Conservation (phyloP, 2,797 vertebrate species). For the Artibeus lituratus region DNA sequence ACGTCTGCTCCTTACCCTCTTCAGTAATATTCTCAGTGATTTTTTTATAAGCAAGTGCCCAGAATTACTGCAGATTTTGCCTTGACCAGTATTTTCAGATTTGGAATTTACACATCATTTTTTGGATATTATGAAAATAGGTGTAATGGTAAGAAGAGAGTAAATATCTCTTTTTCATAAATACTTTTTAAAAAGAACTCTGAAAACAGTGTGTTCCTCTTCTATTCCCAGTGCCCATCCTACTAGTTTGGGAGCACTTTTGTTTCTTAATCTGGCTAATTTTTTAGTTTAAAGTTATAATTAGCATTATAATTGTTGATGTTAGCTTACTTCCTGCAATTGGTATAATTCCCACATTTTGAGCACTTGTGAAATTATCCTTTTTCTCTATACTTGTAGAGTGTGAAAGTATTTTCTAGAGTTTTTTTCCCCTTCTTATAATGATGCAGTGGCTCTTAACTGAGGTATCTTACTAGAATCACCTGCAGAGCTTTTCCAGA, state of each 20-base stretch:
- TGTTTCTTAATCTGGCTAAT: constrained; percentile 16
- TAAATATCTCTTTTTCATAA: constrained; percentile 34
- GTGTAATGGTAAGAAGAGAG: not conserved
- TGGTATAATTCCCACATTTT: not conserved
- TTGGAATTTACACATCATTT: constrained; percentile 4
- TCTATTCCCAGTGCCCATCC: not conserved
- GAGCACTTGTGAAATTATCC: not conserved
- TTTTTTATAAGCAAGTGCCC: constrained; percentile 18
- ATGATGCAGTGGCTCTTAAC: not conserved
- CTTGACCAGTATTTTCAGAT: constrained; percentile 22
- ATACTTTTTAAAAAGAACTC: not conserved
- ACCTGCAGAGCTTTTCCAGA: not conserved
- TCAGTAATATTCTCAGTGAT: not conserved
- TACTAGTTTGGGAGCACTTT: not conserved
- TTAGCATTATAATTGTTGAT: not conserved
- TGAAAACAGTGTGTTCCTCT: not conserved
- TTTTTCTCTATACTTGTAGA: not conserved
- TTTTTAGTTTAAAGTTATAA: constrained; percentile 10
- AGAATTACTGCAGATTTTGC: not conserved
- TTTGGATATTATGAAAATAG: constrained; percentile 27
- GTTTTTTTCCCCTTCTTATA: not conserved
- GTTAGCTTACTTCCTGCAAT: not conserved
- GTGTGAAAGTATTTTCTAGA: not conserved
- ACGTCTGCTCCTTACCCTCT: not conserved
- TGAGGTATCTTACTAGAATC: not conserved